Percentiles rank a stretch among this genome's conserved stretches.
These are phyloP conservation scores for Tapirus terrestris DNA, from an alignment of 2,113 vertebrate species.

Conservation along the genomic window DNA sequence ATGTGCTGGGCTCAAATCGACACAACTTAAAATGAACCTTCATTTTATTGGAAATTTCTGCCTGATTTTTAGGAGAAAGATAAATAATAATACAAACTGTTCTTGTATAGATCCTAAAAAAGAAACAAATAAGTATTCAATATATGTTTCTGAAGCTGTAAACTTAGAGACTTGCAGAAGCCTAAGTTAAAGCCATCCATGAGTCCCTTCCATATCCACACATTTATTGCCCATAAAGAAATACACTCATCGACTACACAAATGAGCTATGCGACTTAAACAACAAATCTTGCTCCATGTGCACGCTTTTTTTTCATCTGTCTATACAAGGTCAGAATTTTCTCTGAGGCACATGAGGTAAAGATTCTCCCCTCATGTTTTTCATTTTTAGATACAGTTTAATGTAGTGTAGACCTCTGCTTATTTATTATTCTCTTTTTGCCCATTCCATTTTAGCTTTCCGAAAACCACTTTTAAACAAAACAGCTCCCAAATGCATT, in stretches of 20 bases:
- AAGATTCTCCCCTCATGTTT: not conserved
- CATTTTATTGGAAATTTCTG: not conserved
- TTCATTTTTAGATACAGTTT: constrained; percentile 55
- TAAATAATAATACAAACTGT: constrained; percentile 36
- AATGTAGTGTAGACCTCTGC: not conserved
- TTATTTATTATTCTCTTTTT: not conserved
- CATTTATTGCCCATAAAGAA: constrained; percentile 9
- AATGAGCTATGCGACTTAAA: not conserved
- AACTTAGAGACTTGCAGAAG: constrained; percentile 19
- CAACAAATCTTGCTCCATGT: not conserved
- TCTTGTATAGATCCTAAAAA: not conserved
- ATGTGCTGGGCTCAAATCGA: constrained; percentile 1
- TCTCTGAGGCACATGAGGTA: not conserved
- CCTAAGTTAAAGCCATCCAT: not conserved
- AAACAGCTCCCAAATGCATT: constrained; percentile 40
- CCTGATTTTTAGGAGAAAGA: constrained; percentile 18
- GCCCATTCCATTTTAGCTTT: not conserved
- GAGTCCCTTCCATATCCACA: not conserved
- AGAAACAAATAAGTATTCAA: not conserved
- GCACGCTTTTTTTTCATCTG: not conserved
- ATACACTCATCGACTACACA: not conserved
- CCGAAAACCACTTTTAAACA: constrained; percentile 1
- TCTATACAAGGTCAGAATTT: constrained; percentile 8
- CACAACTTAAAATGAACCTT: constrained; percentile 1
- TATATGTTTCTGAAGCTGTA: constrained; percentile 20